A percentile compares a stretch with the other conserved stretches of the same genome.
phyloP scores from a whole-genome alignment of 2,888 invertebrate species.

The Eumacrocentrus americanus region DNA sequence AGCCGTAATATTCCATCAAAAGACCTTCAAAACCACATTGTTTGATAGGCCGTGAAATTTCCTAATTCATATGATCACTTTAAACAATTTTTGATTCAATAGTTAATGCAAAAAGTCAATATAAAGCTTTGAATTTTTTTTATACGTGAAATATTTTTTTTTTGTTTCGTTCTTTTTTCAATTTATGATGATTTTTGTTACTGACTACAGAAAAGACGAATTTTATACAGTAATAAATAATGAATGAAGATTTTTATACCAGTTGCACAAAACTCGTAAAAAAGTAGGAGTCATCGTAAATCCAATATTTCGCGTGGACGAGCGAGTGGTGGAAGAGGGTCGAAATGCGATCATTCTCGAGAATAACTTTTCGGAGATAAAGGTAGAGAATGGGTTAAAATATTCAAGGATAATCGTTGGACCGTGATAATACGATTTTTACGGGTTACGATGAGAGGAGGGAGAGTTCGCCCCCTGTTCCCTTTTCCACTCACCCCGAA shows the following conservation, averaged over 20 bases:
- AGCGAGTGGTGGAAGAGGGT: neutral
- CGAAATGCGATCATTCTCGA: neutral
- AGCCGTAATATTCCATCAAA: no score
- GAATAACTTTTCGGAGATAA: neutral
- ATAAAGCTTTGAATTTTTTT: neutral
- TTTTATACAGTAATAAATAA: no score
- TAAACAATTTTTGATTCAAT: neutral
- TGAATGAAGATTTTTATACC: no score
- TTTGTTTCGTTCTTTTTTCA: neutral
- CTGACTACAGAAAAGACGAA: no score
- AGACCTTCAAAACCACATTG: no score
- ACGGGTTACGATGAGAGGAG: slow-evolving; percentile 28
- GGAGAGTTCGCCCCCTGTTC: neutral
- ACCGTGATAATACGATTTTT: slow-evolving; percentile 35
- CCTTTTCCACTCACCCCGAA: neutral
- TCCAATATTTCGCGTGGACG: neutral
- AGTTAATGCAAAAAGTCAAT: neutral
- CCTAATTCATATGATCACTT: no score
- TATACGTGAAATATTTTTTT: neutral
- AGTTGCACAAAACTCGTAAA: no score
- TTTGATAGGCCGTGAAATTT: no score
- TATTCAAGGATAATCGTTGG: slow-evolving; percentile 19
- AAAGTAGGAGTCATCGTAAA: neutral
- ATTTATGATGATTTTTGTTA: no score
- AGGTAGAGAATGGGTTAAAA: neutral